These are phyloP conservation scores for Temnopleurus reevesii DNA, from an alignment of 53 echinoderm and acorn worm genomes.

Conservation along the genomic window DNA sequence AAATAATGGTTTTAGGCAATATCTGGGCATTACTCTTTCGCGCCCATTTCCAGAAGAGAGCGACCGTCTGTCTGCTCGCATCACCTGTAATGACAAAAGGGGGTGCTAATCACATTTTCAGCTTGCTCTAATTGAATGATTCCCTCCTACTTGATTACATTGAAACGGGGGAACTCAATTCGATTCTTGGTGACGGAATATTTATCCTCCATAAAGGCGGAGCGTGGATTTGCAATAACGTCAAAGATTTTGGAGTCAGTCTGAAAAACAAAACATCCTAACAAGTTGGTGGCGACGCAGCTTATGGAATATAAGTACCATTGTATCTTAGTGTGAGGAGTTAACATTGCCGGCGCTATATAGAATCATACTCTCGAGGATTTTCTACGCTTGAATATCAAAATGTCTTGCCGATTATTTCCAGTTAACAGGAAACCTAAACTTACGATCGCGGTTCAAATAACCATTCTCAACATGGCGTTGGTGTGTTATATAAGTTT, in stretches of 20 bases:
- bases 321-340: too few relatives aligned
- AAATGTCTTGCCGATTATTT: slow-evolving; percentile 24
- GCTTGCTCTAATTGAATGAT: slow-evolving; percentile 5
- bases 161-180: neutral
- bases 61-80: neutral
- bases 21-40: slow-evolving; percentile 5
- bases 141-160: neutral
- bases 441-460: slow-evolving; percentile 35
- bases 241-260: too few relatives aligned
- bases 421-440: neutral
- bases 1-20: neutral
- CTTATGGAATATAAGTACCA: neutral
- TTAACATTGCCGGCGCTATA: too few relatives aligned
- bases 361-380: too few relatives aligned
- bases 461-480: slow-evolving; percentile 9
- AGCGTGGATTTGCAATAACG: neutral
- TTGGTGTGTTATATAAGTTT: slow-evolving; percentile 42
- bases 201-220: neutral
- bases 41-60: neutral
- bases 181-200: neutral
- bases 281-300: neutral
- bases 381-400: neutral
- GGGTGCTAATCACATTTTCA: slow-evolving; percentile 1
- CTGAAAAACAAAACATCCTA: neutral
- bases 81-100: slow-evolving; percentile 22